Evolutionary conservation across 1,140 invertebrate species (phyloP), one percentile per base, ranked within the genome.

Genomic region (Monomorium pharaonis): DNA sequence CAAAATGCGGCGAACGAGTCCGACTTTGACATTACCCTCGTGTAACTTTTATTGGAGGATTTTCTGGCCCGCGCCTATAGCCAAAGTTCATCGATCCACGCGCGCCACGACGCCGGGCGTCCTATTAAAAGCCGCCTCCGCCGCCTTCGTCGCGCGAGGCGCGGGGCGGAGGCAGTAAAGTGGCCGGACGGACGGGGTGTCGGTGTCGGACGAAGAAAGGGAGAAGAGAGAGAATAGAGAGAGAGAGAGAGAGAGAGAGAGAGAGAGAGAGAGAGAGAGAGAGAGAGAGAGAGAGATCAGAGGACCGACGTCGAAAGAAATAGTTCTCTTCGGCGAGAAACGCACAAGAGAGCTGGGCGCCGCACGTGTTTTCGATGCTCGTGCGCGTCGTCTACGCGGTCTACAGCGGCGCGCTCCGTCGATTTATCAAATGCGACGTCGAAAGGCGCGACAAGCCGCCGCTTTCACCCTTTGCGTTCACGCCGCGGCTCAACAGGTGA

Each of bases 221-320:
- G n/a, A n/a, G n/a, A n/a, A n/a, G n/a, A n/a, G n/a, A n/a, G n/a
- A n/a, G n/a, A n/a, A n/a, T n/a, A n/a, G n/a, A n/a, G n/a, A n/a
- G n/a, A n/a, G n/a, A n/a, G n/a, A n/a, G n/a, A n/a, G n/a, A n/a
- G n/a, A n/a, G n/a, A n/a, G n/a, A n/a, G n/a, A n/a, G n/a, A n/a
- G n/a, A n/a, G n/a, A n/a, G n/a, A n/a, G n/a, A n/a, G n/a, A n/a
- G n/a, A n/a, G n/a, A n/a, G n/a, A n/a, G n/a, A n/a, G n/a, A n/a
- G n/a, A n/a, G n/a, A n/a, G n/a, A n/a, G n/a, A n/a, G n/a, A 89
- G 69, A 92, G 92, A 93, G 92, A 93, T 93, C 92, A 93, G 91
- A 93, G 88, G 85, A 75, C 80, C 86, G 89, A 85, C 88, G 90
- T 87, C 88, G 88, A 92, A 92, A 93, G 92, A 93, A 93, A 92